Evolutionary conservation across 2,888 invertebrate genomes (phyloP).

Genomic region (Caenorhabditis uteleia): DNA sequence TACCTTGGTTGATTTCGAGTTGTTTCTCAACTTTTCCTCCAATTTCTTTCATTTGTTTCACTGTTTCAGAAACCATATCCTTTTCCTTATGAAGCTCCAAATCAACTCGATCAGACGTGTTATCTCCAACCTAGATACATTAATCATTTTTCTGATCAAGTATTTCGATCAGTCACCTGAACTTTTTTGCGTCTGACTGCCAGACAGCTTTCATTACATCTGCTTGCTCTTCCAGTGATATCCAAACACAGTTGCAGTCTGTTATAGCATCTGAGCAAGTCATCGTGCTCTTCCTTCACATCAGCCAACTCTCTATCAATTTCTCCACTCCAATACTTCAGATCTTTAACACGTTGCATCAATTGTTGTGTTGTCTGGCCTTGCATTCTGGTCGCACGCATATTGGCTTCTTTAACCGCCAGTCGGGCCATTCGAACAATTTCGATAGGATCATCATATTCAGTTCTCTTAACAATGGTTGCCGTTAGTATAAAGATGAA

Average conservation of each 20-base stretch:
- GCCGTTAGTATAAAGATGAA: neutral
- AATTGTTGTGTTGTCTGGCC: constrained; percentile 65
- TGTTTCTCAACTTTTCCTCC: constrained; percentile 58
- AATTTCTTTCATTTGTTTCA: constrained; percentile 59
- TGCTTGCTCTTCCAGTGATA: constrained; percentile 44
- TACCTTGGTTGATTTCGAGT: constrained; percentile 57
- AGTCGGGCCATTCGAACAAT: constrained; percentile 63
- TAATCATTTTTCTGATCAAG: neutral
- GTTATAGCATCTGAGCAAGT: constrained; percentile 57
- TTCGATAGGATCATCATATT: constrained; percentile 64
- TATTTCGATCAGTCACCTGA: constrained; percentile 31
- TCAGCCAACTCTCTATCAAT: constrained; percentile 64
- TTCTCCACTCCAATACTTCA: constrained; percentile 68
- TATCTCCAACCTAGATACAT: constrained; percentile 47
- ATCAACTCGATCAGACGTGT: constrained; percentile 60
- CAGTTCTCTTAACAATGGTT: constrained; percentile 21
- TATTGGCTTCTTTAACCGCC: constrained; percentile 67
- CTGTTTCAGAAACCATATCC: constrained; percentile 52
- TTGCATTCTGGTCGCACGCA: constrained; percentile 61
- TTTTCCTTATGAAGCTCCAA: constrained; percentile 61
- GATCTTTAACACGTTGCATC: constrained; percentile 62
- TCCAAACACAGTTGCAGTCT: constrained; percentile 54
- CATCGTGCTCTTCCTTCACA: constrained; percentile 64
- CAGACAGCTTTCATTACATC: constrained; percentile 59
- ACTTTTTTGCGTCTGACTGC: constrained; percentile 63